Evolutionary conservation across 2,113 vertebrate species (phyloP).

Genomic region (Nibea albiflora): DNA sequence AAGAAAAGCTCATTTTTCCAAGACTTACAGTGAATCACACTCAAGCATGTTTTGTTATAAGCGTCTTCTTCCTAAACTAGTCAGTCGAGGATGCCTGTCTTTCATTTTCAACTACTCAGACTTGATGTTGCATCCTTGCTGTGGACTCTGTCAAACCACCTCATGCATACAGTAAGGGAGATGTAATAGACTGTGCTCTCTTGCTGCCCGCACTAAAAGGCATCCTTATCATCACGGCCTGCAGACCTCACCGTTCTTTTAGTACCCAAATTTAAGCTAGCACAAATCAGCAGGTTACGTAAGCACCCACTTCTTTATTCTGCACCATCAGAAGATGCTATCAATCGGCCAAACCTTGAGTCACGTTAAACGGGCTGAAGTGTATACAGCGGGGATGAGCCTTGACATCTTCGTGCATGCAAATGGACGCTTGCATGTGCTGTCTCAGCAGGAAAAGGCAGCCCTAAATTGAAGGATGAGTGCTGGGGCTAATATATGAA

Average conservation of each 20-base stretch:
- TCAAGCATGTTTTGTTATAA: not conserved
- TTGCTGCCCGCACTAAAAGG: slow-evolving; percentile 32
- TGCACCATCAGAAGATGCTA: not conserved
- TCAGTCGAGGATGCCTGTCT: too few species aligned
- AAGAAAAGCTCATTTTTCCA: not conserved
- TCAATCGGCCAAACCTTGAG: slow-evolving; percentile 3
- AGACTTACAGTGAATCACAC: not conserved
- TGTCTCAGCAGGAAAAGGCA: slow-evolving; percentile 10
- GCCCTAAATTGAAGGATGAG: slow-evolving; percentile 9
- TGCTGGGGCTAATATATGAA: slow-evolving; percentile 27
- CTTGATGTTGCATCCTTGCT: not conserved
- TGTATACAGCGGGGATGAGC: slow-evolving; percentile 3
- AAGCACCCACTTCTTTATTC: not conserved
- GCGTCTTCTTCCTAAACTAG: not conserved
- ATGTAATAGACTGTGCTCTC: slow-evolving; percentile 31
- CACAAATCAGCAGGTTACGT: slow-evolving; percentile 11
- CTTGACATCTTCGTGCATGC: not conserved
- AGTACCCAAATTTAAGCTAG: not conserved
- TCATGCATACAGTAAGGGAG: slow-evolving; percentile 9
- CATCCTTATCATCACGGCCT: slow-evolving; percentile 17
- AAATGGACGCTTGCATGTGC: not conserved
- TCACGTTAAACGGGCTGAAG: not conserved
- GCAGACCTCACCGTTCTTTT: slow-evolving; percentile 20
- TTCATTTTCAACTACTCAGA: not conserved
- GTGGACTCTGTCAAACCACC: not conserved